Base-by-base conservation (phyloP, 2,888 invertebrate genomes). In the Hyles lineata region DNA sequence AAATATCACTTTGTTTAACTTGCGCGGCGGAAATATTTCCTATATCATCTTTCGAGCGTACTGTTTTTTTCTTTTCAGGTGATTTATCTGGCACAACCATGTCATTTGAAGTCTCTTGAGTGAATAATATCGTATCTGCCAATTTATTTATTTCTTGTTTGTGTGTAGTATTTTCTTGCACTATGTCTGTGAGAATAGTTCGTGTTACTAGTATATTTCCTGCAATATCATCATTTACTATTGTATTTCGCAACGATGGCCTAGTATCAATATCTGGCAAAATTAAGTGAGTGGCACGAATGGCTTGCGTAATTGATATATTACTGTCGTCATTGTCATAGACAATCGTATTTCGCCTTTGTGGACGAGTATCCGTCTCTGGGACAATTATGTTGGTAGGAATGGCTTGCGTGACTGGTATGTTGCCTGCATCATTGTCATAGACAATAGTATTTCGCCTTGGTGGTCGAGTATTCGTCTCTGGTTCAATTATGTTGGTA, bases 321-420 rank as follows among this genome's bases (percentile, higher is more conserved):
- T 85, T 74, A 0, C 70, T 81, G 0, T 75, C 73, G 50, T 80
- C 75, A 19, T 76, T 77, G 70, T 81, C 80, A 60, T 76, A 79
- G 21, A 80, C 74, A 15, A 80, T 75, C 32, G 79, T 81, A 19
- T 62, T 76, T 1, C 77, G 72, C 74, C 75, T 79, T 32, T 77
- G 74, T 55, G 9, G n/a, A 17, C 35, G 35, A 21, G 21, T 35
- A 21, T 35, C 35, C 32, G 9, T 35, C n/a, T 35, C 62, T 35
- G 35, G 35, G 3, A 63, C 17, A 63, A 63, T 35, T 19, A 70
- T 58, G 2, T 74, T 70, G 32, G 3, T 58, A 43, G 76, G 73
- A 70, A 77, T 73, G 7, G 72, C 74, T 71, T 76, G 73, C 6
- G 77, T 83, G 8, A 83, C 76, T 19, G 87, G 85, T 9, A 87